Percentiles rank a stretch among this genome's conserved stretches.
Evolutionary conservation across 2,797 vertebrate species (phyloP).

Genomic region (Semaprochilodus insignis): DNA sequence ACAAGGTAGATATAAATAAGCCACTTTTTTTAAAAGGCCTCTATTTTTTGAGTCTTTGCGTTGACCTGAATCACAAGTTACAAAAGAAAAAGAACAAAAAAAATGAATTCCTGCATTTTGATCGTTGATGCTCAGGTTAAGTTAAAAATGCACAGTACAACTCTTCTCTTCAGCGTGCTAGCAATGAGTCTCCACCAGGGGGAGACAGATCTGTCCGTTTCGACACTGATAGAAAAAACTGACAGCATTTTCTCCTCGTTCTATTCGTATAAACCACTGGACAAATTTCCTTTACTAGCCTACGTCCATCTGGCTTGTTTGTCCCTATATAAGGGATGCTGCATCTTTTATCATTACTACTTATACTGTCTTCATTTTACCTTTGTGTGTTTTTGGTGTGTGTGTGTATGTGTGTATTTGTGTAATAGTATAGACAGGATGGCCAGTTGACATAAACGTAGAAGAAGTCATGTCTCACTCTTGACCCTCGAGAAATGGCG

Average conservation of each 20-base stretch:
- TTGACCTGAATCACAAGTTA: constrained; percentile 50
- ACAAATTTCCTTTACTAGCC: constrained; percentile 25
- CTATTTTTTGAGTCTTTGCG: constrained; percentile 62
- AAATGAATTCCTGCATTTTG: constrained; percentile 50
- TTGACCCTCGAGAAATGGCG: constrained; percentile 46
- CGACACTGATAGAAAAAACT: constrained; percentile 1
- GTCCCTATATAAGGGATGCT: constrained; percentile 73
- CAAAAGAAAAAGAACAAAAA: constrained; percentile 4
- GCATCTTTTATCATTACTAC: constrained; percentile 67
- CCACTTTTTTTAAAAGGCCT: constrained; percentile 52
- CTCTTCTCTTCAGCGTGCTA: constrained; percentile 48
- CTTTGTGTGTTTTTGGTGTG: constrained; percentile 53
- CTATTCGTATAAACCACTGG: neutral
- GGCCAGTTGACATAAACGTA: constrained; percentile 64
- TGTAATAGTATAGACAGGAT: constrained; percentile 51
- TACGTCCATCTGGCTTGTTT: constrained; percentile 49
- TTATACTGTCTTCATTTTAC: constrained; percentile 40
- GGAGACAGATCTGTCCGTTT: constrained; percentile 53
- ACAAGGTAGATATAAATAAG: constrained; percentile 51
- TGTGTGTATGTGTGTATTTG: constrained; percentile 51
- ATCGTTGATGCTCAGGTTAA: constrained; percentile 72
- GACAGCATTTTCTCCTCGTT: constrained; percentile 10
- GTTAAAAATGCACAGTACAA: constrained; percentile 65
- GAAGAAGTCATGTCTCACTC: constrained; percentile 65
- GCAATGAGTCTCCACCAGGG: constrained; percentile 69